Evolutionary conservation across 2,113 vertebrate genomes (phyloP).

Genomic region (Pandion haliaetus): DNA sequence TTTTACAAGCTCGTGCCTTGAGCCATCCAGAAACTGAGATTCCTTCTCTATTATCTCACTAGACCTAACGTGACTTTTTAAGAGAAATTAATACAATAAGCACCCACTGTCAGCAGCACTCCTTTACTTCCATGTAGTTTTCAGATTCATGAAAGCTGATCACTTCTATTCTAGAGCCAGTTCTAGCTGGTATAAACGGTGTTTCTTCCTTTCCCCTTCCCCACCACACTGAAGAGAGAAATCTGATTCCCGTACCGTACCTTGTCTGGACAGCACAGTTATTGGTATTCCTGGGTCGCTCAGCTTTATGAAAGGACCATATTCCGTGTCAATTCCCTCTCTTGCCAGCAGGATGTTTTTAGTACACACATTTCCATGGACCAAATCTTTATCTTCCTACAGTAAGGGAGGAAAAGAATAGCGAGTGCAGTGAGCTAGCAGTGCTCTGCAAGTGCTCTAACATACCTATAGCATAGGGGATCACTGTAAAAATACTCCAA

Average conservation of each 20-base stretch:
- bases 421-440: not conserved
- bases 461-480: too few species aligned
- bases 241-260: constrained; percentile 42
- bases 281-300: constrained; percentile 95
- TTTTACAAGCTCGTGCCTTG: not conserved
- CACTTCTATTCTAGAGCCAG: not conserved
- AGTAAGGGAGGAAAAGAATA: not conserved
- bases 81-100: not conserved
- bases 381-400: constrained; percentile 96
- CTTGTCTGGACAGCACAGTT: constrained; percentile 90
- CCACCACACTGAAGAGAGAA: not conserved
- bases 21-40: not conserved
- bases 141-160: not conserved
- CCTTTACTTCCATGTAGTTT: not conserved
- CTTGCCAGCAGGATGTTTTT: constrained; percentile 95
- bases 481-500: not conserved
- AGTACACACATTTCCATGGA: constrained; percentile 94
- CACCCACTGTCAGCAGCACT: not conserved
- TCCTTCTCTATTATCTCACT: not conserved
- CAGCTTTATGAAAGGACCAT: constrained; percentile 94
- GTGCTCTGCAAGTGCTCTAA: not conserved
- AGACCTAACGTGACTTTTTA: not conserved
- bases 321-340: constrained; percentile 83
- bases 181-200: accelerated
- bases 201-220: not conserved